A percentile compares a stretch with the other conserved stretches of the same genome.
phyloP scores from a whole-genome alignment of 2,113 vertebrate genomes.

The Otolemur garnettii region DNA sequence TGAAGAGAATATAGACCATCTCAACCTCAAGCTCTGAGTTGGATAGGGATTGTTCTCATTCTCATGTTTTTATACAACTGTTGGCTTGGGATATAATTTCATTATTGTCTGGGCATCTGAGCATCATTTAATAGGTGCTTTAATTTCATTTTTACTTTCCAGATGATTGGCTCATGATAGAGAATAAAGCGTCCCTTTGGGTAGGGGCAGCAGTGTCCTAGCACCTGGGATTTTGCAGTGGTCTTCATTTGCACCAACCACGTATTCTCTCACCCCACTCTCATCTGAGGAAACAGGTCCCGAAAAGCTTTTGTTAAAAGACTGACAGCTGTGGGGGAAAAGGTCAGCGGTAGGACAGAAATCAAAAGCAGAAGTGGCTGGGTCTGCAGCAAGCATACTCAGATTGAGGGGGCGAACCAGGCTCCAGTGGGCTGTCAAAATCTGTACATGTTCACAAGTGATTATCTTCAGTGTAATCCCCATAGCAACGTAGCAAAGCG shows the following conservation, averaged over 20 bases:
- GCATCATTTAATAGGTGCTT: background rate
- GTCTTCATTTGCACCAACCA: background rate
- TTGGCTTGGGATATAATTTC: background rate
- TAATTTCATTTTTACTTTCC: background rate
- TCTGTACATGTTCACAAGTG: background rate
- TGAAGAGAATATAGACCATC: background rate
- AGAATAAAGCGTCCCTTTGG: background rate
- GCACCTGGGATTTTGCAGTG: background rate
- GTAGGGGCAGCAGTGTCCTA: no score
- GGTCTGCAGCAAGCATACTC: background rate
- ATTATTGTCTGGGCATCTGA: background rate
- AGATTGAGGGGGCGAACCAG: background rate
- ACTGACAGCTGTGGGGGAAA: background rate
- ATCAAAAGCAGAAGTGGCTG: background rate
- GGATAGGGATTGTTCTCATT: background rate
- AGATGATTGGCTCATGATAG: background rate
- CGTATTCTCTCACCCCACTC: background rate
- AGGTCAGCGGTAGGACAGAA: background rate
- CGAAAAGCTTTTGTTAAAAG: background rate
- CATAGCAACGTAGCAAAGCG: constrained; percentile 44
- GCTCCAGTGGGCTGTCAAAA: background rate
- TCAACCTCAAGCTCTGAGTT: background rate
- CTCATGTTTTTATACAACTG: background rate
- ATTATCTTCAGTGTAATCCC: constrained; percentile 52
- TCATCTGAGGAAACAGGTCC: background rate